Evolutionary conservation across 2,797 vertebrate genomes (phyloP), one percentile per base, ranked within the genome.

Genomic region (Erithacus rubecula): DNA sequence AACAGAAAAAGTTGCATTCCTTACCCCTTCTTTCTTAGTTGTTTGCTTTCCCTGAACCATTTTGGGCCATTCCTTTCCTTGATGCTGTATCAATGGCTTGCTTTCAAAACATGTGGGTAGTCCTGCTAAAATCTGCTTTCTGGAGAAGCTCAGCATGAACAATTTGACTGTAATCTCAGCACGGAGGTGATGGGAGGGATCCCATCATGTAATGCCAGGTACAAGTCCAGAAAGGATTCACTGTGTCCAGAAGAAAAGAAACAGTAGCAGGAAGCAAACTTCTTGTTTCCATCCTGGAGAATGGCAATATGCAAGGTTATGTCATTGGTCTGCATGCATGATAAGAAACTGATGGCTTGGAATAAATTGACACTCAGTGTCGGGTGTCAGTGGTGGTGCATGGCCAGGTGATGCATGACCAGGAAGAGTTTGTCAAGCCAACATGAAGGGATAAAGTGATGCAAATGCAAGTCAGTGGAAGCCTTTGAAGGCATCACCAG

Each of bases 281-380:
- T 70, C 43, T 8, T 27, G 13, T 17, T 84, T 60, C 60, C 36
- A 4, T 62, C 7, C 0, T 0, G 0, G 41, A 83, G 46, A 27
- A 14, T 32, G 21, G 39, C 36, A 47, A 1, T 51, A 32, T 58
- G 41, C 43, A 32, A 56, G 43, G 20, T 41, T 62, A 26, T 53
- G 47, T 55, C 49, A 37, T 46, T 63, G 51, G 14, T 64, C 74
- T 84, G 30, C 58, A 24, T 62, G 32, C 12, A 18, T 29, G 43
- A 37, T 15, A 37, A n/a, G 69, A 76, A 34, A 2, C 27, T 83
- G 49, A 32, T 2, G 0, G 14, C 19, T 36, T 44, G 19, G 47
- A 78, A 65, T 75, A 59, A 87, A 78, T 69, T 41, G 6, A 10
- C 30, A 58, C 12, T 43, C 29, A 16, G 0, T 46, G 37, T 49